These are phyloP conservation scores for Marmota flaviventris DNA, from an alignment of 2,113 vertebrate species.

Conservation along the genomic window DNA sequence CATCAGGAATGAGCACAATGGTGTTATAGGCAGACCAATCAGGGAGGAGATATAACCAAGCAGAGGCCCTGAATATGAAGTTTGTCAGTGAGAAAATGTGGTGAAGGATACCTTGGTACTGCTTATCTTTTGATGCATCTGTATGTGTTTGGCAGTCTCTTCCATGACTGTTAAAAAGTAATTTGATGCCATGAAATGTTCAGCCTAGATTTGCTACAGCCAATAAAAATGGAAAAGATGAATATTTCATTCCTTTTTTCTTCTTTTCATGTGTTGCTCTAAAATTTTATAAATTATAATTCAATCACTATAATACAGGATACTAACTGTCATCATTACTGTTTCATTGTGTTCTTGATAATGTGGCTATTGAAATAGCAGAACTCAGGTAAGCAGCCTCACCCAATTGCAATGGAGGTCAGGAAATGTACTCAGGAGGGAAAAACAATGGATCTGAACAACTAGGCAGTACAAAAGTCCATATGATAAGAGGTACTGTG, in stretches of 20 bases:
- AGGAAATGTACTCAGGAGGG: background rate
- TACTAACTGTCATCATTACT: background rate
- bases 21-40: background rate
- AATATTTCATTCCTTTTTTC: background rate
- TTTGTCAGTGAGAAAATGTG: background rate
- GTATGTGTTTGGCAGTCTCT: background rate
- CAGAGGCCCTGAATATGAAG: background rate
- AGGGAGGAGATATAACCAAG: background rate
- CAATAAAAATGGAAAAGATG: background rate
- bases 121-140: background rate
- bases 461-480: background rate
- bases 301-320: background rate
- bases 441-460: background rate
- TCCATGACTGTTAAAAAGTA: background rate
- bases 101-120: background rate
- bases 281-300: slow-evolving; percentile 1
- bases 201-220: background rate
- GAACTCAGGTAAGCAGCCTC: background rate
- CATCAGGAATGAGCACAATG: background rate
- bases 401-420: fast-evolving
- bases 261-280: background rate
- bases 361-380: background rate
- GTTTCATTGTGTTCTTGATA: background rate
- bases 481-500: background rate
- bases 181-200: background rate